A percentile compares a stretch with the other conserved stretches of the same genome.
These are phyloP conservation scores for Bambusicola thoracicus DNA, from an alignment of 2,113 vertebrate genomes.

Conservation along the genomic window DNA sequence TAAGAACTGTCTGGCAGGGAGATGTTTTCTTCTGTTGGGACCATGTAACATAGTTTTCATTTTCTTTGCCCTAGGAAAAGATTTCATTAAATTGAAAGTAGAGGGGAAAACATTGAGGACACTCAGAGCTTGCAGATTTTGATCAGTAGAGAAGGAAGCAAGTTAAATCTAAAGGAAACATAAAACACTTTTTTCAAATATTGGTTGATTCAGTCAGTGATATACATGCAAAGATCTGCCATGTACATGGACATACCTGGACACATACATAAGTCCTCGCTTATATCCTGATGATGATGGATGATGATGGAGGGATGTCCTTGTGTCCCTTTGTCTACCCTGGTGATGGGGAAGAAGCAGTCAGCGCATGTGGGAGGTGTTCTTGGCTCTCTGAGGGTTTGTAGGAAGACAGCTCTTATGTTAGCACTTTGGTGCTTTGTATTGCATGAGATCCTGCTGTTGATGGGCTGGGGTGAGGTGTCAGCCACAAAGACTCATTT, in stretches of 20 bases:
- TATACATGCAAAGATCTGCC: accelerated
- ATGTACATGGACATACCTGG: accelerated
- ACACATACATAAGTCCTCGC: background rate
- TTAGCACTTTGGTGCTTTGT: accelerated
- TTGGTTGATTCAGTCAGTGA: background rate
- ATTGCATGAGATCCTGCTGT: accelerated
- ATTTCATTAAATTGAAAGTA: background rate
- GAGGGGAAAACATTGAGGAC: accelerated
- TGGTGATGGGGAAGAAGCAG: accelerated
- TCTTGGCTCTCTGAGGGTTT: background rate
- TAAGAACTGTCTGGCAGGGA: background rate
- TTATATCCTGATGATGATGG: background rate
- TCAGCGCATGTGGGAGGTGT: accelerated
- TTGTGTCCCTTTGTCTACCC: background rate
- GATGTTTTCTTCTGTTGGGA: background rate
- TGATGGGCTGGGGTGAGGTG: background rate
- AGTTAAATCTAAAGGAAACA: background rate
- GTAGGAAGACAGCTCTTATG: background rate
- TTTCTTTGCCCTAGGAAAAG: background rate
- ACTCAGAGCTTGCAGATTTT: background rate
- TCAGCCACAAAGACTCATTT: background rate
- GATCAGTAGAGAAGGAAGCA: background rate
- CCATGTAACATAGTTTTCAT: background rate
- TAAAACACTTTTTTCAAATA: background rate
- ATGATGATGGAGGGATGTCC: accelerated